Percentiles rank a stretch among this genome's conserved stretches.
Evolutionary conservation across 2,113 vertebrate species (phyloP).

Genomic region (Grammomys surdaster): DNA sequence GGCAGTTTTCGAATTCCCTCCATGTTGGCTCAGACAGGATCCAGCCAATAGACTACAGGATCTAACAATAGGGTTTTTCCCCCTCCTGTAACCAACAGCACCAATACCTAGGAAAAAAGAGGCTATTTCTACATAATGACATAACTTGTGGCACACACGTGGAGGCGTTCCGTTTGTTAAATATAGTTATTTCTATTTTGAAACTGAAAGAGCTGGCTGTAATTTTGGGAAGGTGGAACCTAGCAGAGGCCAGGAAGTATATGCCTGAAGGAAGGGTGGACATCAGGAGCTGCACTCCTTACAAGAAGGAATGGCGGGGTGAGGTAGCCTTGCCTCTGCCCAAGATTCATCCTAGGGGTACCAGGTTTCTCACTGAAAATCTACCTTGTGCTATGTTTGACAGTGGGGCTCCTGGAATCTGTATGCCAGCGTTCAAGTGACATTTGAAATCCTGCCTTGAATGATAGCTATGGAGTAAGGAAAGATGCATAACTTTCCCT

Average conservation of each 20-base stretch:
- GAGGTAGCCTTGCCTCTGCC: not conserved
- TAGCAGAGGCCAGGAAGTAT: constrained; percentile 52
- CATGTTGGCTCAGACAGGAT: not conserved
- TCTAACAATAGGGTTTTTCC: constrained; percentile 68
- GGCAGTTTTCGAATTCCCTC: constrained; percentile 30
- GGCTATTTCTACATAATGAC: constrained; percentile 79
- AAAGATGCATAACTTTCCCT: not conserved
- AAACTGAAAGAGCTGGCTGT: constrained; percentile 69
- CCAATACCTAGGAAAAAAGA: constrained; percentile 66
- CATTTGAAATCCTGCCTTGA: not conserved
- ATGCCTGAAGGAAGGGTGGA: constrained; percentile 41
- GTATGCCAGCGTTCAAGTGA: not conserved
- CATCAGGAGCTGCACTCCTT: not conserved
- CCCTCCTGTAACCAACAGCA: constrained; percentile 33
- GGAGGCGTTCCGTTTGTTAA: constrained; percentile 75
- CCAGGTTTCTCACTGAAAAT: not conserved
- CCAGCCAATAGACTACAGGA: not conserved
- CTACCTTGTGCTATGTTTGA: not conserved
- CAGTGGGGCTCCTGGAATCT: not conserved
- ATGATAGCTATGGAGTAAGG: not conserved
- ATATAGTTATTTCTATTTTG: constrained; percentile 81
- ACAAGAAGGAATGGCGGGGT: not conserved
- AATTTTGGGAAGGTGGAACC: constrained; percentile 74
- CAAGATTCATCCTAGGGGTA: too few species aligned
- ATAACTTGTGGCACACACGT: constrained; percentile 59